Percentiles rank a stretch among this genome's conserved stretches.
These are phyloP conservation scores for Emmelina monodactyla DNA, from an alignment of 2,888 invertebrate genomes.

Conservation along the genomic window DNA sequence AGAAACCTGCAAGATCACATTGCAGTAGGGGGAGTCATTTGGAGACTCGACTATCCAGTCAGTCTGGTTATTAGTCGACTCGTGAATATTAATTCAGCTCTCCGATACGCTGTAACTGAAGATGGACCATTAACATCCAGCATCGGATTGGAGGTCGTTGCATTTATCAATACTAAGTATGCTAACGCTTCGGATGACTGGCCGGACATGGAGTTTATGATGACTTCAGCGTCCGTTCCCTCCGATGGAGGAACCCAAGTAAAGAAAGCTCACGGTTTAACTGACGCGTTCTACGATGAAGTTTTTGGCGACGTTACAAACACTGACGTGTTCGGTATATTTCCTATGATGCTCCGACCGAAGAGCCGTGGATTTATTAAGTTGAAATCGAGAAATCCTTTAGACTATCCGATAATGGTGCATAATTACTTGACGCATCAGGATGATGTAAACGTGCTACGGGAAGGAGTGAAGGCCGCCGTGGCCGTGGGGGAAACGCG, in stretches of 20 bases:
- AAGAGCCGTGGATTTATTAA: constrained; percentile 85
- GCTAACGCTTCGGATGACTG: constrained; percentile 87
- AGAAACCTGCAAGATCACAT: constrained; percentile 90
- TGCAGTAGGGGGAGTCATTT: constrained; percentile 83
- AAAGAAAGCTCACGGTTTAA: constrained; percentile 81
- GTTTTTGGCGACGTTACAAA: constrained; percentile 76
- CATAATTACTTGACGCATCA: constrained; percentile 92
- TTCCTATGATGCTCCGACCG: constrained; percentile 90
- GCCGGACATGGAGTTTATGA: constrained; percentile 93
- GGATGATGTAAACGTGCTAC: constrained; percentile 80
- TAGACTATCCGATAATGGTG: constrained; percentile 85
- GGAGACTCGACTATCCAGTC: constrained; percentile 80
- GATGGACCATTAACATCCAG: constrained; percentile 88
- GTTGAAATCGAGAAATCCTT: constrained; percentile 72
- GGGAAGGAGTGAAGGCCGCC: constrained; percentile 88
- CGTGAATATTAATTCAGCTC: constrained; percentile 82
- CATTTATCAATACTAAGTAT: constrained; percentile 88
- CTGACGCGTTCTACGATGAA: constrained; percentile 82
- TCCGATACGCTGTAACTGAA: constrained; percentile 85
- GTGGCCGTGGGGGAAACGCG: constrained; percentile 81
- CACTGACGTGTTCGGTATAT: constrained; percentile 80
- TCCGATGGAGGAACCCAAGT: constrained; percentile 87
- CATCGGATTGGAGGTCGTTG: constrained; percentile 86
- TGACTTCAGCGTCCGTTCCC: constrained; percentile 81
- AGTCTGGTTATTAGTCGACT: constrained; percentile 82